These are phyloP conservation scores for Cordilura impudica DNA, from an alignment of 2,888 invertebrate genomes.

Conservation along the genomic window DNA sequence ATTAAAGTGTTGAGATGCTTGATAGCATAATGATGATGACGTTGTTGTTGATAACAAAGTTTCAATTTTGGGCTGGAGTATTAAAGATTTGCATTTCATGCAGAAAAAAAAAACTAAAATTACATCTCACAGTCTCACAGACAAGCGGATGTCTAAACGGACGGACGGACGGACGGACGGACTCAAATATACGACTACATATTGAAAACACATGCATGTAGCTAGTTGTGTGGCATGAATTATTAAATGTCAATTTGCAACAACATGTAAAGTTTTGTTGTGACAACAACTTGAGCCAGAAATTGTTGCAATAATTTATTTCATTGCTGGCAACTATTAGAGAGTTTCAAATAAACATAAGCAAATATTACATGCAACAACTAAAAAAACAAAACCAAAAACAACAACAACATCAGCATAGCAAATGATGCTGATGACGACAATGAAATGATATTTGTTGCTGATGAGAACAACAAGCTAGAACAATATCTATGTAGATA, in stretches of 20 bases:
- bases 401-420: constrained; percentile 19
- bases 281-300: constrained; percentile 60
- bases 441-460: constrained; percentile 2
- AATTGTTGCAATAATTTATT: constrained; percentile 62
- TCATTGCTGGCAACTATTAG: constrained; percentile 62
- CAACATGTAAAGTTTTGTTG: constrained; percentile 62
- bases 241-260: constrained; percentile 65
- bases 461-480: neutral
- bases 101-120: constrained; percentile 34
- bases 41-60: constrained; percentile 43
- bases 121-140: constrained; percentile 9
- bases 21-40: constrained; percentile 32
- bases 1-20: constrained; percentile 20
- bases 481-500: constrained; percentile 24
- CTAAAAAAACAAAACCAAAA: constrained; percentile 23
- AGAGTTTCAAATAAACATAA: constrained; percentile 60
- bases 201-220: constrained; percentile 56
- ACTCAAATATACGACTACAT: neutral
- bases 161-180: constrained; percentile 19
- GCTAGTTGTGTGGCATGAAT: constrained; percentile 62
- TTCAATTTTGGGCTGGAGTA: constrained; percentile 18
- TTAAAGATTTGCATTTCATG: constrained; percentile 31
- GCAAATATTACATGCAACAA: constrained; percentile 10
- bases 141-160: no score
- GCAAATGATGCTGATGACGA: constrained; percentile 5